Evolutionary conservation across 2,888 invertebrate genomes (phyloP), one percentile per base, ranked within the genome.

Genomic region (Hirtodrosophila alboralis): DNA sequence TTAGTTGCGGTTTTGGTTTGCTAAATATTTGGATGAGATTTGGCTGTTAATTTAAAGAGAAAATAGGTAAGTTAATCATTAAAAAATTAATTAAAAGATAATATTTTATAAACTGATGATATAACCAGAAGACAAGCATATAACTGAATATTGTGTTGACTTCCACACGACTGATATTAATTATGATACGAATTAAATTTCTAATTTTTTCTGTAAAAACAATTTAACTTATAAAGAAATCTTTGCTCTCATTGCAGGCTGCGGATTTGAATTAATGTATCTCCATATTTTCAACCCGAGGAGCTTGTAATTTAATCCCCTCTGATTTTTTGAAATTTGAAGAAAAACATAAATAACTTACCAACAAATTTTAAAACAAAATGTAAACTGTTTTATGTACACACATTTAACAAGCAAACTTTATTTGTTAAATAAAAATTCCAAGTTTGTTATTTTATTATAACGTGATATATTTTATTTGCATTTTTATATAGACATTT

Each of bases 381-480:
- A n/a, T n/a, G n/a, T n/a, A n/a, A n/a, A n/a, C n/a, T n/a, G n/a
- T 2, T 3, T 5, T 2, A 9, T 57, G 57, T 49, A 49, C 13
- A 26, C 33, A 2, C 4, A n/a, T n/a, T 18, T 18, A 4, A 18
- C 18, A 18, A 18, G 18, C 3, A 36, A 18, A 26, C 4, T 23
- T 54, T n/a, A 18, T 18, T 18, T 18, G 18, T 2, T 18, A 16
- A 68, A 75, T 73, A 68, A 68, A 77, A 57, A 49, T 8, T n/a
- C 27, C 37, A 26, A 27, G 4, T 43, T 53, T 58, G 28, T 52
- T 40, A 40, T 74, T n/a, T 70, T 75, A 62, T 74, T 63, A 76
- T 80, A 83, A 80, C 79, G 74, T 80, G 83, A 80, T 76, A 83
- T 83, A 80, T 62, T 83, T 83, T 79, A 78, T 78, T 79, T 78